Percentiles rank a stretch among this genome's conserved stretches.
These are phyloP conservation scores for Nipponia nippon DNA, from an alignment of 2,113 vertebrate species.

Conservation along the genomic window DNA sequence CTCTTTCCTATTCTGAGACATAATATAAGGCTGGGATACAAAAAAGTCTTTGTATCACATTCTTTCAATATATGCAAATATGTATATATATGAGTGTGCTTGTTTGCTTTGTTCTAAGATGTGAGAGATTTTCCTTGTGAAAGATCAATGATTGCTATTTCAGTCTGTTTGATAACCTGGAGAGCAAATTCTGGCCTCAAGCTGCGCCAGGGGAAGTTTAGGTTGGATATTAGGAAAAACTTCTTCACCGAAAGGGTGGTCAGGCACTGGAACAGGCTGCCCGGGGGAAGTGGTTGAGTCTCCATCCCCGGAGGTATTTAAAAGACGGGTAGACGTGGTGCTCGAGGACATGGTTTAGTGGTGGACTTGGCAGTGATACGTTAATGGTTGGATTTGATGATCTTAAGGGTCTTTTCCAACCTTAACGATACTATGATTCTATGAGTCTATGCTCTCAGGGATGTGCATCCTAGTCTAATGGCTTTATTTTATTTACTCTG, in stretches of 20 bases:
- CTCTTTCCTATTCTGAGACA: background rate
- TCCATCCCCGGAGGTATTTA: too few species aligned
- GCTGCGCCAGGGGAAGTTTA: too few species aligned
- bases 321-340: too few species aligned
- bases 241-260: too few species aligned
- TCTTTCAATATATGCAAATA: background rate
- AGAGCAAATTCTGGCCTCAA: background rate
- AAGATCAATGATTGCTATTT: background rate
- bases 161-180: background rate
- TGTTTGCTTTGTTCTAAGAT: background rate
- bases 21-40: background rate
- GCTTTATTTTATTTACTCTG: background rate
- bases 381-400: too few species aligned
- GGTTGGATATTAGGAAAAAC: too few species aligned
- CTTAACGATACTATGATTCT: too few species aligned
- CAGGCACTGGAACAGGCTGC: too few species aligned
- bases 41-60: background rate
- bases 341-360: too few species aligned
- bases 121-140: background rate
- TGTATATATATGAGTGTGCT: background rate
- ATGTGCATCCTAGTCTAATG: background rate
- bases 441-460: background rate
- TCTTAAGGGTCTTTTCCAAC: too few species aligned
- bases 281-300: too few species aligned
- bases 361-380: too few species aligned